Conservation (phyloP, 2,888 invertebrate species). For the Meiosimyza platycephala region DNA sequence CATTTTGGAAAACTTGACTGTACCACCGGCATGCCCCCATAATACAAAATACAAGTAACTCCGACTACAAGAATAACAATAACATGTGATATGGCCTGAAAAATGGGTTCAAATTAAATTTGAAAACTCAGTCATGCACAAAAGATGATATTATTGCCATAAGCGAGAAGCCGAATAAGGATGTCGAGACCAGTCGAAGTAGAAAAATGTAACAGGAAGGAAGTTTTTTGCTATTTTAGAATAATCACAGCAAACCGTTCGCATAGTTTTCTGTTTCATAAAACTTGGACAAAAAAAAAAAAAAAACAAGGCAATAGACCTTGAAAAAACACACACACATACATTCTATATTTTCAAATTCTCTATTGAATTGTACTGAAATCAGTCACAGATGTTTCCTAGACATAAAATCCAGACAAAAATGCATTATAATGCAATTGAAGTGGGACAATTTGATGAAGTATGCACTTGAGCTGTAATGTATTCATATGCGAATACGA, state of each 20-base stretch:
- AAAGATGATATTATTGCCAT: slow-evolving; percentile 35
- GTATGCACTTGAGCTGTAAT: too few species aligned
- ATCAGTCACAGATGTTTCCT: neutral
- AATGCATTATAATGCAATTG: slow-evolving; percentile 13
- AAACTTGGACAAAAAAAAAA: neutral
- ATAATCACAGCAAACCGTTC: slow-evolving; percentile 17
- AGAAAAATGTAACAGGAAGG: neutral
- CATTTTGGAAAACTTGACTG: slow-evolving; percentile 59
- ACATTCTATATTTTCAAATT: neutral
- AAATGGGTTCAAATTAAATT: slow-evolving; percentile 39
- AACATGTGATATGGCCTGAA: slow-evolving; percentile 33
- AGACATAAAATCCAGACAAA: neutral
- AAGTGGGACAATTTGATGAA: too few species aligned
- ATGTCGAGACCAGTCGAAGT: neutral
- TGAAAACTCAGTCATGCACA: slow-evolving; percentile 47
- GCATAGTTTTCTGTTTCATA: neutral
- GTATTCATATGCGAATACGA: too few species aligned
- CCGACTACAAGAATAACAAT: slow-evolving; percentile 31
- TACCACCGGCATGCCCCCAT: slow-evolving; percentile 40
- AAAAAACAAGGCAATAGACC: neutral
- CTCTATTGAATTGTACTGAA: neutral
- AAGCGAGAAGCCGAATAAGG: neutral
- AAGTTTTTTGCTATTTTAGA: slow-evolving; percentile 16
- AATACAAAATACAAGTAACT: slow-evolving; percentile 47
- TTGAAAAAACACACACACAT: too few species aligned